Evolutionary conservation across 1,140 invertebrate species (phyloP).

Genomic region (Drosophila sulfurigaster): DNA sequence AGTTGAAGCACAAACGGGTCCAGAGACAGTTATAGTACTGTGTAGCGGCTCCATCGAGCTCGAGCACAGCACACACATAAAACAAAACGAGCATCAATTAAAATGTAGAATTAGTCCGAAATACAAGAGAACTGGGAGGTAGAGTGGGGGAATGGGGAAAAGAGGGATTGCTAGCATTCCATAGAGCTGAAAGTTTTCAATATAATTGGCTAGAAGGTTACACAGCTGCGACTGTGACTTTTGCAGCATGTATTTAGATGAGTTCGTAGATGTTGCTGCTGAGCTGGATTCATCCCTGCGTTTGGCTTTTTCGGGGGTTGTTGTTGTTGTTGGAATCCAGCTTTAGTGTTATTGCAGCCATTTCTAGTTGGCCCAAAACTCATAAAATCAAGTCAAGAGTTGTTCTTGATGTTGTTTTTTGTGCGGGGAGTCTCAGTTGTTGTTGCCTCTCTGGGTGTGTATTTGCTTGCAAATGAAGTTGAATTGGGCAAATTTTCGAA

Average conservation of each 20-base stretch:
- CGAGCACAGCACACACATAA: constrained; percentile 40
- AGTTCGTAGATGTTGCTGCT: constrained; percentile 17
- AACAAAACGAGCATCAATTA: constrained; percentile 62
- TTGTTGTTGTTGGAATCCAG: constrained; percentile 15
- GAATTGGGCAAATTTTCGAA: constrained; percentile 15
- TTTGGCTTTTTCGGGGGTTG: constrained; percentile 16
- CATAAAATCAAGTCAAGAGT: constrained; percentile 77
- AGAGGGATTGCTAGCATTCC: constrained; percentile 8
- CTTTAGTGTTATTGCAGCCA: constrained; percentile 78
- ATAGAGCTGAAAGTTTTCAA: constrained; percentile 62
- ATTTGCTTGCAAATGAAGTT: constrained; percentile 51
- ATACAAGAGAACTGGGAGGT: constrained; percentile 12
- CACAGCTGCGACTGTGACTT: constrained; percentile 30
- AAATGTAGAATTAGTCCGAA: constrained; percentile 63
- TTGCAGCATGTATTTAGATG: constrained; percentile 1
- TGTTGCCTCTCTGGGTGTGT: constrained; percentile 5
- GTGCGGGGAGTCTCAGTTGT: constrained; percentile 14
- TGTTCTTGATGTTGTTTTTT: constrained; percentile 49
- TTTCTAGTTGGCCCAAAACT: constrained; percentile 75
- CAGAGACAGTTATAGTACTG: not conserved
- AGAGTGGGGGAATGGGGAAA: too few species aligned
- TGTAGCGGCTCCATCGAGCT: not conserved
- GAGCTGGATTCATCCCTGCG: constrained; percentile 35
- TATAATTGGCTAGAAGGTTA: constrained; percentile 70
- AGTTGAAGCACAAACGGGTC: constrained; percentile 27